Base-by-base conservation (phyloP, 2,113 vertebrate species). In the Fregetta grallaria region DNA sequence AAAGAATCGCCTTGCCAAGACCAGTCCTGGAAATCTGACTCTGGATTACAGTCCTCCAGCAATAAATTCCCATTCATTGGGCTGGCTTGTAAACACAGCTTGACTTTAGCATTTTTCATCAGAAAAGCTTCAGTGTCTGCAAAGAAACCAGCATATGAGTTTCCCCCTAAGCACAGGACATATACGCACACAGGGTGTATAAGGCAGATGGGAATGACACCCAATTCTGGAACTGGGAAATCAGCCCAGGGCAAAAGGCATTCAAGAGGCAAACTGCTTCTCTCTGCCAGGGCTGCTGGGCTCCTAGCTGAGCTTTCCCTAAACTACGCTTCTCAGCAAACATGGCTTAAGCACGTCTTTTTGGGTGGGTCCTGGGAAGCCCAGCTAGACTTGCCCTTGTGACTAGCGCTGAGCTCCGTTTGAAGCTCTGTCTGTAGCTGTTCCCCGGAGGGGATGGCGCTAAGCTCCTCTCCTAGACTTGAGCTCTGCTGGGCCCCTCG, bases 51-150 rank as follows among this genome's bases (percentile, higher is more conserved):
- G 58, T 70, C 42, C 50, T 80, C n/a, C 75, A 93, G 85, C 50
- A 70, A 45, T 19, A 96, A 61, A 50, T 42, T 42, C 62, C 36
- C 89, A 6, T 38, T n/a, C 47, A 1, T 32, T 0, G 6, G 26
- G 63, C 92, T 94, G 71, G 90, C 71, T 90, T 90, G 66, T 92
- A 94, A 82, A 73, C 96, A 96, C 53, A 70, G 59, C 53, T 92
- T 79, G 71, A 42, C 12, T 88, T 44, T 55, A n/a, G 63, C 55
- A 19, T 77, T 94, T 79, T 93, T 87, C 80, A 94, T 65, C 50
- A 94, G 71, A 62, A 96, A 95, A 88, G 67, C 42, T 62, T 61
- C 71, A 21, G 40, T 7, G 32, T 23, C 90, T 96, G 90, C 49
- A 86, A 83, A 80, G 71, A 90, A 90, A 92, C 4, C 27, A 53